Evolutionary conservation across 2,797 vertebrate species (phyloP), one percentile per base, ranked within the genome.

Genomic region (Gymnodraco acuticeps): DNA sequence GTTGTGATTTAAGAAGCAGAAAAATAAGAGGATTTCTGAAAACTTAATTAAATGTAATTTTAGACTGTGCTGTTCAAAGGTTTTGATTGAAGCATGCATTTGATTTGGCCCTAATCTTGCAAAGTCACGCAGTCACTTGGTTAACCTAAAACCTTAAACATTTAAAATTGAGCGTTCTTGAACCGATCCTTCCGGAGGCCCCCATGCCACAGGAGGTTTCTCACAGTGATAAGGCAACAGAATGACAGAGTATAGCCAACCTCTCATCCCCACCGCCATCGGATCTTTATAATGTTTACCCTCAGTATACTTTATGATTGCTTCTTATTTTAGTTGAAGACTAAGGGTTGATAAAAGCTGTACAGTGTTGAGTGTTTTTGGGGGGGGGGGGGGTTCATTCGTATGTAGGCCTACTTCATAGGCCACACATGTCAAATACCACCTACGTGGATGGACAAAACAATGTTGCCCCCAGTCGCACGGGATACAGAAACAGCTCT

Each of bases 181-280:
- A 64, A 43, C 52, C 15, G 17, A 17, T 58, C 31, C 23, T 64
- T 46, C 55, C 31, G 42, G 10, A 20, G 13, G 73, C 62, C 58
- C 45, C 11, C 50, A 27, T 55, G 4, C 42, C 59, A 61, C 16
- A 67, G 23, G 53, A 42, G 55, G 70, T 53, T 81, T 78, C 78
- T 70, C 51, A 77, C 45, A 53, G 53, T 73, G 58, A 85, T 76
- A 70, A 67, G 10, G 38, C 41, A 59, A 23, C 14, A 17, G 56
- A 9, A 52, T 64, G 52, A 78, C 70, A 54, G 72, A 62, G 0
- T 77, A 64, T n/a, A 54, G 41, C 27, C 68, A 43, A 73, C 8
- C 47, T 19, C 45, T 23, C 42, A 52, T 0, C 5, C 41, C 62
- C 46, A 63, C 11, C n/a, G 27, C 15, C 0, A 43, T 19, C 53